Percentiles rank a stretch among this genome's conserved stretches.
Conservation (phyloP, 1,140 invertebrate species). For the Melipona quadrifasciata region DNA sequence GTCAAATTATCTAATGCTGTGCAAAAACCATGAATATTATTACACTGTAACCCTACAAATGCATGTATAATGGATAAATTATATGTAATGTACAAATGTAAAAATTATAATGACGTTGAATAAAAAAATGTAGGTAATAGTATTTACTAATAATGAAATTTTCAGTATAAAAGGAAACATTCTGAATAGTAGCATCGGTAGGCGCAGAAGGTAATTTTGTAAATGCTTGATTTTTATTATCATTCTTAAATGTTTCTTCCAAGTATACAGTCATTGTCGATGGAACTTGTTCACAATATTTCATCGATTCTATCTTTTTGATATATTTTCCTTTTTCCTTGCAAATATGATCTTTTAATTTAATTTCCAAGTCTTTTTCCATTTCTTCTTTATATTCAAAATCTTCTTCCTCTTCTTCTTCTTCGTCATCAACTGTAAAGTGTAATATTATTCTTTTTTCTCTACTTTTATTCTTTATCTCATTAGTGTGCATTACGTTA, state of each 20-base stretch:
- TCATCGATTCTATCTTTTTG: neutral
- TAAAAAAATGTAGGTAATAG: neutral
- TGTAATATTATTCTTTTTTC: neutral
- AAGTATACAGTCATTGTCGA: conserved; percentile 46
- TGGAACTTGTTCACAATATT: neutral
- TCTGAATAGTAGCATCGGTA: conserved; percentile 40
- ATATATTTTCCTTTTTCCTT: neutral
- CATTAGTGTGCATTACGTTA: neutral
- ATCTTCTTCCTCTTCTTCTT: neutral
- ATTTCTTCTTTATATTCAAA: neutral
- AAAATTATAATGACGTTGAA: too few relatives aligned
- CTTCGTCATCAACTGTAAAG: neutral
- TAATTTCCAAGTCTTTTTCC: neutral
- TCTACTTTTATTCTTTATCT: neutral
- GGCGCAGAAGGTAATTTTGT: neutral
- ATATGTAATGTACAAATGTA: too few relatives aligned
- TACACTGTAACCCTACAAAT: too few relatives aligned
- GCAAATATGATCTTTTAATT: neutral
- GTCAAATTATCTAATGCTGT: neutral
- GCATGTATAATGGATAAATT: too few relatives aligned
- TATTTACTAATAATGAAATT: conserved; percentile 64
- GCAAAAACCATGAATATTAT: neutral
- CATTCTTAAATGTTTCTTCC: conserved; percentile 31
- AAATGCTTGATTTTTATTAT: neutral
- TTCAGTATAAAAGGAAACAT: conserved; percentile 28